Conservation (phyloP, 2,888 invertebrate genomes). For the Scaeva pyrastri region DNA sequence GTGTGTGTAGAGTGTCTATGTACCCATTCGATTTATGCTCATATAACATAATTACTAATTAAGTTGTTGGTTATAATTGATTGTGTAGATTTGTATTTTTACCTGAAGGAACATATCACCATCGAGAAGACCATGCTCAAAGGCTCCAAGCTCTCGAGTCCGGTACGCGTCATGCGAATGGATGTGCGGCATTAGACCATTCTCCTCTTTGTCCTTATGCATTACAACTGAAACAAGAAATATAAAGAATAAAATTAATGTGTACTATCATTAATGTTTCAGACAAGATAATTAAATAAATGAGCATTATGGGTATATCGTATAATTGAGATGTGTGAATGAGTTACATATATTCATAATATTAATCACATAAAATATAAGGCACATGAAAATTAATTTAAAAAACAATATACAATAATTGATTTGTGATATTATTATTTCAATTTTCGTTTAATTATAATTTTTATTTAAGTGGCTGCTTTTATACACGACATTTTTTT, state of each 20-base stretch:
- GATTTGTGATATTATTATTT: slow-evolving; percentile 42
- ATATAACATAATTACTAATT: slow-evolving; percentile 69
- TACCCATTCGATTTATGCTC: slow-evolving; percentile 3
- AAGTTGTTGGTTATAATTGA: slow-evolving; percentile 60
- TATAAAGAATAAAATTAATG: slow-evolving; percentile 35
- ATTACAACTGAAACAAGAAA: slow-evolving; percentile 91
- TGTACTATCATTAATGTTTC: slow-evolving; percentile 65
- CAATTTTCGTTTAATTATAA: slow-evolving; percentile 31
- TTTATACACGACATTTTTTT: neutral
- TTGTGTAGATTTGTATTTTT: slow-evolving; percentile 78
- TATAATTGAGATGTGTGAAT: slow-evolving; percentile 49
- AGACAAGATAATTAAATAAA: slow-evolving; percentile 68
- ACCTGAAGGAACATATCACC: slow-evolving; percentile 98
- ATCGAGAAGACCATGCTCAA: slow-evolving; percentile 95
- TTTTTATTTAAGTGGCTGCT: slow-evolving; percentile 15
- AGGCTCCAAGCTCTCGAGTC: slow-evolving; percentile 91
- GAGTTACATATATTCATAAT: slow-evolving; percentile 36
- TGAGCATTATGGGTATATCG: slow-evolving; percentile 17
- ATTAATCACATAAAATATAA: slow-evolving; percentile 3
- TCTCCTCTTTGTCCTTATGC: slow-evolving; percentile 97
- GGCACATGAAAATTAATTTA: neutral
- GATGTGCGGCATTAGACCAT: slow-evolving; percentile 88
- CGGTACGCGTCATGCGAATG: slow-evolving; percentile 87
- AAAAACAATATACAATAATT: slow-evolving; percentile 12
- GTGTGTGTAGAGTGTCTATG: no score